Evolutionary conservation across 2,888 invertebrate species (phyloP), one percentile per base, ranked within the genome.

Genomic region (Platerodrilus igneus): DNA sequence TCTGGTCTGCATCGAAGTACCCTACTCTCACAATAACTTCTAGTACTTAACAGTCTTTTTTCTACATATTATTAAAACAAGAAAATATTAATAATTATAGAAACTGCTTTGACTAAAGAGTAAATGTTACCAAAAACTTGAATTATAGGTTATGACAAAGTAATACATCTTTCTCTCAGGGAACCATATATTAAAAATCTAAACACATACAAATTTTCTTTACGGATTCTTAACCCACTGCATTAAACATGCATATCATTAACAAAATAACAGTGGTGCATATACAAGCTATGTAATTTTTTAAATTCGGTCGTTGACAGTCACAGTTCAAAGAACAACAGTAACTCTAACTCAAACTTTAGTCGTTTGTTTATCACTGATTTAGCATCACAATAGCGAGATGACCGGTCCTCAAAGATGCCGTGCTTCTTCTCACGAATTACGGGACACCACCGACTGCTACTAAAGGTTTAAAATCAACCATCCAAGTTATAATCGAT

Each of bases 261-360:
- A 60, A 50, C 41, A 42, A 58, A 59, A 58, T 59, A 57, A 58
- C 49, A 53, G 50, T 50, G 48, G 45, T 37, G 50, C 46, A 47
- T 43, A 54, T 53, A 53, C 50, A 48, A 47, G 52, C 50, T 50
- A 47, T 58, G 50, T 58, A 58, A 58, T 60, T 58, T 57, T n/a
- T 54, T 52, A 51, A 55, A 58, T 56, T 58, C 55, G 60, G 59
- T 58, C 59, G 58, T 59, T 59, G 60, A 58, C 60, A 58, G 60
- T 59, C 56, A 59, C 58, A 59, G 58, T 52, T 54, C 54, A 54
- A 45, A 50, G 53, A 53, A 45, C 55, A 52, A 50, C 44, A 40
- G 47, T 43, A 47, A 47, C 43, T 40, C 37, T 37, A 43, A 47
- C 53, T 51, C 43, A 40, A 46, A 53, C 45, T 48, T 47, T 40